Conservation (phyloP, 2,797 vertebrate genomes). For the Neosilurus mollespiculum region DNA sequence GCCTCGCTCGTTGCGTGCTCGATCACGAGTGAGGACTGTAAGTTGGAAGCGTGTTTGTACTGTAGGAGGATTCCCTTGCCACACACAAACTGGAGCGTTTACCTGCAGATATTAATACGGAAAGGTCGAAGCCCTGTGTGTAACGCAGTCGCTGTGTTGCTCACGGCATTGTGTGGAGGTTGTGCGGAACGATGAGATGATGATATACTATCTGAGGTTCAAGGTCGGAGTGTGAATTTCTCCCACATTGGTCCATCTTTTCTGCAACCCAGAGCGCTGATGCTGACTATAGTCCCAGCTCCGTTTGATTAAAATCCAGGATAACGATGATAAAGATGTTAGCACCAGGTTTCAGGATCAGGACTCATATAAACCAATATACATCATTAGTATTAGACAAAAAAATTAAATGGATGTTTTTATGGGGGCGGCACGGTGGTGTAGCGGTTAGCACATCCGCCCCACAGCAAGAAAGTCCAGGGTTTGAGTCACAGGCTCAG, state of each 20-base stretch:
- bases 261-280: not conserved
- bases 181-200: slow-evolving; percentile 28
- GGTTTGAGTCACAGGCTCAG: too few relatives aligned
- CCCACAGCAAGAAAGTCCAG: too few relatives aligned
- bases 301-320: not conserved
- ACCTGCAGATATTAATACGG: slow-evolving; percentile 49
- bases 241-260: slow-evolving; percentile 27
- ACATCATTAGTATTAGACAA: not conserved
- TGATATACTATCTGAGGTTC: slow-evolving; percentile 17
- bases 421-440: too few relatives aligned
- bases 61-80: slow-evolving; percentile 34
- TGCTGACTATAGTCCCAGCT: not conserved
- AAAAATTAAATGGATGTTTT: not conserved
- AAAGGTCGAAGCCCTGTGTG: slow-evolving; percentile 23
- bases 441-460: too few relatives aligned
- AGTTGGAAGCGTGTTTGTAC: slow-evolving; percentile 12
- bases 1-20: not conserved
- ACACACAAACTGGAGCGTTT: slow-evolving; percentile 26
- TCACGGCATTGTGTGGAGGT: slow-evolving; percentile 26
- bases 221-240: slow-evolving; percentile 29
- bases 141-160: slow-evolving; percentile 25
- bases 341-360: not conserved
- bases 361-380: too few relatives aligned
- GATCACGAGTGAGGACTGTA: not conserved
- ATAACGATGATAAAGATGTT: not conserved